Base-by-base conservation (phyloP, 2,888 invertebrate genomes). In the Parnassius orleans region DNA sequence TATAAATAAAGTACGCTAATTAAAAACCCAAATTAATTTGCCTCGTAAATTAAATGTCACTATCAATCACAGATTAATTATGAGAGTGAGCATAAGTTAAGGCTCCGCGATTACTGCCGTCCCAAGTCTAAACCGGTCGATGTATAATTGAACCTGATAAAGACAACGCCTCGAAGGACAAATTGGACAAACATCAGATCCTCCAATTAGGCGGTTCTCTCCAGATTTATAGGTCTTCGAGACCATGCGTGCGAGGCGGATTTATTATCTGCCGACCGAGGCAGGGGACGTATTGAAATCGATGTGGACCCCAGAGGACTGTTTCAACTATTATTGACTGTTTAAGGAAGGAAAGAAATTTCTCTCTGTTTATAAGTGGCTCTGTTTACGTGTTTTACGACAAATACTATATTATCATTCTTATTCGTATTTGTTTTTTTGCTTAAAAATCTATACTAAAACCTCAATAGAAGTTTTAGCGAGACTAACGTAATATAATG, bases 131-230 rank as follows among this genome's bases (percentile, higher is more conserved):
- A 60, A 59, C 44, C 61, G 43, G 62, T 65, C 53, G 58, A 44
- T 57, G 53, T 57, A 73, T 76, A 77, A 78, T 77, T 77, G 77
- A 75, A 68, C 69, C 71, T 71, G 69, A 74, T 72, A 73, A 77
- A 73, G 68, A 70, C 43, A 44, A 33, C 54, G 53, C 50, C 14
- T 55, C 44, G 46, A 11, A 54, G 74, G 77, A 79, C 78, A 77
- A 78, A 78, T 79, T 76, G 76, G 76, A 69, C 72, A 69, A 74
- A 74, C 76, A 76, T 73, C 72, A 70, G 66, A 70, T 71, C 74
- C 71, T 67, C 78, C 73, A 79, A 74, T 73, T 79, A 78, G 74
- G 66, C 71, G 68, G 71, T 70, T 66, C 67, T 72, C 71, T 57
- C 69, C 67, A 68, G 71, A 79, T 79, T 78, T 79, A 79, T 79